phyloP scores from a whole-genome alignment of 2,797 vertebrate species.

The Sebastes diploproa region DNA sequence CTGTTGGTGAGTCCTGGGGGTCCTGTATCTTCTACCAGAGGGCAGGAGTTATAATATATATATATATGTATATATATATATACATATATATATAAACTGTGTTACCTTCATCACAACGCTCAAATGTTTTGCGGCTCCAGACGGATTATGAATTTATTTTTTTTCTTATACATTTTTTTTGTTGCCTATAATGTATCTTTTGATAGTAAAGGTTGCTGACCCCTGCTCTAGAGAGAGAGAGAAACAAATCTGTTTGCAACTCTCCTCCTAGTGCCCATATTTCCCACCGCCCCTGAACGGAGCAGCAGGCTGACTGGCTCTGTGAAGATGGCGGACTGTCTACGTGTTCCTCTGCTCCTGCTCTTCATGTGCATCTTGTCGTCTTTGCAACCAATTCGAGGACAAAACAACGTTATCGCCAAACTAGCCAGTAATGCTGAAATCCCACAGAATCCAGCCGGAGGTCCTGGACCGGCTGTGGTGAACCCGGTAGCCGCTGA shows the following conservation, averaged over 20 bases:
- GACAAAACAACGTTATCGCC: constrained; percentile 5
- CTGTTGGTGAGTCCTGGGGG: no score
- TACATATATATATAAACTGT: no score
- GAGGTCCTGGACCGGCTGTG: constrained; percentile 43
- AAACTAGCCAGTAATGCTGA: constrained; percentile 23
- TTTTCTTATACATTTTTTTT: no score
- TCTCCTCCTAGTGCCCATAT: constrained; percentile 2
- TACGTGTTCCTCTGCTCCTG: constrained; percentile 90
- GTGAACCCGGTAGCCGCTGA: constrained; percentile 54
- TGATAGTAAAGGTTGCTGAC: no score
- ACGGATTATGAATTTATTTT: no score
- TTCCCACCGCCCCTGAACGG: constrained; percentile 58
- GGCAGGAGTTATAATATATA: no score
- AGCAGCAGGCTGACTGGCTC: constrained; percentile 63
- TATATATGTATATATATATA: no score
- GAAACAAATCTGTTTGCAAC: not conserved
- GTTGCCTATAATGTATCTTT: no score
- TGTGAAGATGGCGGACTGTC: constrained; percentile 96
- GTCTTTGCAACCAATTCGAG: constrained; percentile 44
- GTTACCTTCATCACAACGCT: no score
- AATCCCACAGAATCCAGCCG: constrained; percentile 36
- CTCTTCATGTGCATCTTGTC: constrained; percentile 78
- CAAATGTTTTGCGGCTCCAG: no score
- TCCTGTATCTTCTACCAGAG: no score
- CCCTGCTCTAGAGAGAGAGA: no score